These are phyloP conservation scores for Emydocephalus ijimae DNA, from an alignment of 2,113 vertebrate genomes.

Conservation along the genomic window DNA sequence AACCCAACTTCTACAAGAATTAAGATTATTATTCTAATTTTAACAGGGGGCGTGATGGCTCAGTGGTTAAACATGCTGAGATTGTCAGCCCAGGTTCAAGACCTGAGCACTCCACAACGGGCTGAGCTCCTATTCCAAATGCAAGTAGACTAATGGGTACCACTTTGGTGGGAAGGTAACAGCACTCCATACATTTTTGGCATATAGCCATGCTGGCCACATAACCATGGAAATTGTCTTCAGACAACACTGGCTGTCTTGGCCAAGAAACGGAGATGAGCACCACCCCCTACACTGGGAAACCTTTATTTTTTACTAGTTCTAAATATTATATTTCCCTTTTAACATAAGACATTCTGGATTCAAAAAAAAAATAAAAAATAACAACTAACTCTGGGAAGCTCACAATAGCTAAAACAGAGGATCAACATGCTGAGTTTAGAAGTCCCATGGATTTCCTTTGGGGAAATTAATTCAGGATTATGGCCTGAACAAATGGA, in stretches of 20 bases:
- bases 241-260: too few relatives aligned
- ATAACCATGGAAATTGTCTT: neutral
- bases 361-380: neutral
- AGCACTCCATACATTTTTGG: neutral
- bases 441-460: neutral
- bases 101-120: neutral
- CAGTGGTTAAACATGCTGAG: neutral
- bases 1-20: neutral
- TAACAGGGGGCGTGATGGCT: neutral
- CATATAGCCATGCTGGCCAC: neutral
- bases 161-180: neutral
- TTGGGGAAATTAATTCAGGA: neutral
- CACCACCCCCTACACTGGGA: neutral
- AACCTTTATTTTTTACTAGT: neutral
- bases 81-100: neutral
- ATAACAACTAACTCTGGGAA: neutral
- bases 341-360: neutral
- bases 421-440: neutral
- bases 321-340: neutral
- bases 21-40: neutral
- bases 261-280: too few relatives aligned
- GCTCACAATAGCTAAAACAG: neutral
- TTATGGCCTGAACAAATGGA: neutral
- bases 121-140: neutral
- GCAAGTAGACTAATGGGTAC: neutral